phyloP scores from a whole-genome alignment of 1,140 invertebrate species.

The Pseudachorutes palmiensis region DNA sequence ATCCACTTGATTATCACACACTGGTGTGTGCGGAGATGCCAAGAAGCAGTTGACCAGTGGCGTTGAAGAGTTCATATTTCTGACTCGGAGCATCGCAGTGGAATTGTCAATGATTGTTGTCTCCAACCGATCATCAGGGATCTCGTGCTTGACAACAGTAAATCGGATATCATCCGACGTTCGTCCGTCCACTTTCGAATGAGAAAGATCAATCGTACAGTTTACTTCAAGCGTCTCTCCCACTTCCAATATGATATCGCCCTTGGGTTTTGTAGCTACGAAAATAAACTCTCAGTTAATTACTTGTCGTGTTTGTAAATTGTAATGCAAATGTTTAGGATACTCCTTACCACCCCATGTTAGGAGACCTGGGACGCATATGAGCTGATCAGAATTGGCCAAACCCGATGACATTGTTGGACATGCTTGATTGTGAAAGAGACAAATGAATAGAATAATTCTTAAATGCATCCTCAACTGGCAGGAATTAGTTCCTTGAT shows the following conservation, averaged over 20 bases:
- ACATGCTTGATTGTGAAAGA: neutral
- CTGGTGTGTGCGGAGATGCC: constrained; percentile 32
- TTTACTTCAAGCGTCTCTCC: constrained; percentile 46
- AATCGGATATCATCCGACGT: constrained; percentile 47
- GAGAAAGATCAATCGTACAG: constrained; percentile 46
- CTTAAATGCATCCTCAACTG: neutral
- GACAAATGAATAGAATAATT: neutral
- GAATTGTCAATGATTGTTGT: constrained; percentile 46
- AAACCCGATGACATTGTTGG: neutral
- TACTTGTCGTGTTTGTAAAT: neutral
- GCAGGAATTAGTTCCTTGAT: no score
- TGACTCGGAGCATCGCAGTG: constrained; percentile 44
- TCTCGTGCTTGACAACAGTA: constrained; percentile 42
- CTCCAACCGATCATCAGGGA: constrained; percentile 42
- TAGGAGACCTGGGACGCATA: neutral
- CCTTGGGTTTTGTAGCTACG: constrained; percentile 47
- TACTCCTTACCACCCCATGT: constrained; percentile 4
- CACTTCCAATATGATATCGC: constrained; percentile 47
- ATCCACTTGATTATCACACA: constrained; percentile 49
- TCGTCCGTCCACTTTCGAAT: constrained; percentile 40
- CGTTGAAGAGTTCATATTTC: constrained; percentile 43
- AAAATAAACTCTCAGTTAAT: constrained; percentile 6
- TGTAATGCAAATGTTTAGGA: neutral
- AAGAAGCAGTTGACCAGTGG: constrained; percentile 47
- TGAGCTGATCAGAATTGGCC: neutral